These are phyloP conservation scores for Lepidocyrtinus sp. DNA, from an alignment of 2,888 invertebrate species.

Conservation along the genomic window DNA sequence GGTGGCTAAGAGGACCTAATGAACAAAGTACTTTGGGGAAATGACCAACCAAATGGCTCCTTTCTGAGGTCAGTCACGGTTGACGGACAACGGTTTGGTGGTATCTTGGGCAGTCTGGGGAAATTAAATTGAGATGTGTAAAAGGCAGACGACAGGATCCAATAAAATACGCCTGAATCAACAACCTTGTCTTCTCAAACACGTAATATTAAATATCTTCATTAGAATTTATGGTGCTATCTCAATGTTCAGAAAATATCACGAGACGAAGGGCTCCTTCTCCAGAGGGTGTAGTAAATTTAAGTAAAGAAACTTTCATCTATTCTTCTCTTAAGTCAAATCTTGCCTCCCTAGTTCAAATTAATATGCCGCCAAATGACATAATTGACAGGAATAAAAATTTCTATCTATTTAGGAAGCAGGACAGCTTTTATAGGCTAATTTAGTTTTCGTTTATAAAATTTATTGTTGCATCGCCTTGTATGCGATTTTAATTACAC, in stretches of 20 bases:
- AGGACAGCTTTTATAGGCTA: too few relatives aligned
- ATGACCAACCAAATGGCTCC: conserved; percentile 44
- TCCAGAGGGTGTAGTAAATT: too few relatives aligned
- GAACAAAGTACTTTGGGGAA: conserved; percentile 2
- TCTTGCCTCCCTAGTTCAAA: background rate
- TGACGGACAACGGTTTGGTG: conserved; percentile 59
- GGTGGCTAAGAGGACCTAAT: background rate
- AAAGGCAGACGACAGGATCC: background rate
- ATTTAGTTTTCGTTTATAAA: too few relatives aligned
- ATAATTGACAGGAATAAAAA: background rate
- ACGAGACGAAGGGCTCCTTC: background rate
- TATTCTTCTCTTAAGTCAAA: background rate
- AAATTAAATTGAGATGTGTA: conserved; percentile 18
- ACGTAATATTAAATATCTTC: background rate
- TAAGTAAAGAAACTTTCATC: background rate
- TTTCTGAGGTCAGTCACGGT: conserved; percentile 60
- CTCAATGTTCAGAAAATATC: background rate
- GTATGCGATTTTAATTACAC: too few relatives aligned
- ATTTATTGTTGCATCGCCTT: too few relatives aligned
- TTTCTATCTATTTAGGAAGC: too few relatives aligned
- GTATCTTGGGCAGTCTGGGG: conserved; percentile 3
- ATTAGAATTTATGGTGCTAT: background rate
- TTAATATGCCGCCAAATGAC: background rate
- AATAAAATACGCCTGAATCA: conserved; percentile 13
- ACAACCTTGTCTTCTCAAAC: conserved; percentile 24